Conservation (phyloP, 2,888 invertebrate species). For the Spodoptera picta region DNA sequence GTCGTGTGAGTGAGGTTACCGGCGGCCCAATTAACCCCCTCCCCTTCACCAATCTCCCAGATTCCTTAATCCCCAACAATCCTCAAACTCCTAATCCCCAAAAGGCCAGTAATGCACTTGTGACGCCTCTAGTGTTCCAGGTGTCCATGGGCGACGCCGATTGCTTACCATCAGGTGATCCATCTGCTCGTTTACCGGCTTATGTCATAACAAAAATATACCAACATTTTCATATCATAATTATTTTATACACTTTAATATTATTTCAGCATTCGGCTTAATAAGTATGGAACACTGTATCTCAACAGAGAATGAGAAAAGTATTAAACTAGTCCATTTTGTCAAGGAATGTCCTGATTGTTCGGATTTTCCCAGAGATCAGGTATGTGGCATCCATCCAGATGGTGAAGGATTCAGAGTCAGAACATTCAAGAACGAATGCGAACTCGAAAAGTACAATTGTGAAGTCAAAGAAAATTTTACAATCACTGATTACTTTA, state of each 20-base stretch:
- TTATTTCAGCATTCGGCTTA: conserved; percentile 48
- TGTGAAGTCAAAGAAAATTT: conserved; percentile 66
- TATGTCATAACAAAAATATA: too few species aligned
- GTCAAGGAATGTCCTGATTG: conserved; percentile 47
- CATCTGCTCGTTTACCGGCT: too few species aligned
- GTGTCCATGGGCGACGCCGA: too few species aligned
- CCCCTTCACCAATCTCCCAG: too few species aligned
- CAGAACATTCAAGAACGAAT: conserved; percentile 70
- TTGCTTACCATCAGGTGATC: too few species aligned
- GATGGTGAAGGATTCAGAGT: conserved; percentile 72
- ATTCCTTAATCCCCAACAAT: too few species aligned
- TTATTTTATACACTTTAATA: neutral
- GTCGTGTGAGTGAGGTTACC: too few species aligned
- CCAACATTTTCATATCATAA: too few species aligned
- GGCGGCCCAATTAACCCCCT: too few species aligned
- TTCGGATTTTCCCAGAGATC: conserved; percentile 19
- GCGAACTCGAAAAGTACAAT: conserved; percentile 69
- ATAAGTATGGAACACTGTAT: conserved; percentile 30
- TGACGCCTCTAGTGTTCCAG: too few species aligned
- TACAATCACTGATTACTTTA: conserved; percentile 63
- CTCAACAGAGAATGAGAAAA: neutral
- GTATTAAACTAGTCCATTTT: conserved; percentile 1
- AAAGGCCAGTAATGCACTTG: too few species aligned
- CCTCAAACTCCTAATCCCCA: too few species aligned
- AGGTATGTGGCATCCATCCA: conserved; percentile 70